Evolutionary conservation across 2,888 invertebrate genomes (phyloP).

Genomic region (Drosophila nigricruria): DNA sequence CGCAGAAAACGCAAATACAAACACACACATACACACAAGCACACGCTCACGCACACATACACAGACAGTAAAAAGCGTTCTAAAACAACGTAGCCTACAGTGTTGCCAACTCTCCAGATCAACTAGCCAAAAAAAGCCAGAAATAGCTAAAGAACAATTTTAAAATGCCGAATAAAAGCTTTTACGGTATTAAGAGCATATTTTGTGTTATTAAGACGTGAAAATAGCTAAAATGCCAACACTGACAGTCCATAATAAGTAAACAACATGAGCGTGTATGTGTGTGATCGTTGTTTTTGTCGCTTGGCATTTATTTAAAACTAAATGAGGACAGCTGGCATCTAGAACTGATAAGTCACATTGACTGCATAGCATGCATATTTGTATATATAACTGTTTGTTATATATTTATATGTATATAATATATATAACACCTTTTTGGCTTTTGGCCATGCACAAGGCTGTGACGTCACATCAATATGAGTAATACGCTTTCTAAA

Average conservation of each 20-base stretch:
- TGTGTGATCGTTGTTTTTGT: conserved; percentile 13
- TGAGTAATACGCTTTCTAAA: not conserved
- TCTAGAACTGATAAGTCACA: conserved; percentile 3
- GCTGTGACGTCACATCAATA: conserved; percentile 39
- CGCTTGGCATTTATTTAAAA: conserved; percentile 28
- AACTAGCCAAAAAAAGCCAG: too few species aligned
- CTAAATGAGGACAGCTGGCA: conserved; percentile 40
- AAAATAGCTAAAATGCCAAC: too few species aligned
- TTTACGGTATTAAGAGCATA: too few species aligned
- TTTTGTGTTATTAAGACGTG: too few species aligned
- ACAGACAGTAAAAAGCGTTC: conserved; percentile 10
- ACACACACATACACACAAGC: not conserved
- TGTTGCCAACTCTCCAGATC: too few species aligned
- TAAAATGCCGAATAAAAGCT: too few species aligned
- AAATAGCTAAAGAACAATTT: too few species aligned
- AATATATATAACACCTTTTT: not conserved
- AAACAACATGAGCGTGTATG: conserved; percentile 1
- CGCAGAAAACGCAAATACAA: not conserved
- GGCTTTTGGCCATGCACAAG: not conserved
- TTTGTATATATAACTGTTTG: not conserved
- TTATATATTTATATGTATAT: conserved; percentile 4
- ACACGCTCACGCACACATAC: not conserved
- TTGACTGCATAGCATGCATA: not conserved
- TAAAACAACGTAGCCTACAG: not conserved
- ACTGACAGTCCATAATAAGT: not conserved